Base-by-base conservation (phyloP, 2,113 vertebrate species). In the Phoenicopterus ruber region DNA sequence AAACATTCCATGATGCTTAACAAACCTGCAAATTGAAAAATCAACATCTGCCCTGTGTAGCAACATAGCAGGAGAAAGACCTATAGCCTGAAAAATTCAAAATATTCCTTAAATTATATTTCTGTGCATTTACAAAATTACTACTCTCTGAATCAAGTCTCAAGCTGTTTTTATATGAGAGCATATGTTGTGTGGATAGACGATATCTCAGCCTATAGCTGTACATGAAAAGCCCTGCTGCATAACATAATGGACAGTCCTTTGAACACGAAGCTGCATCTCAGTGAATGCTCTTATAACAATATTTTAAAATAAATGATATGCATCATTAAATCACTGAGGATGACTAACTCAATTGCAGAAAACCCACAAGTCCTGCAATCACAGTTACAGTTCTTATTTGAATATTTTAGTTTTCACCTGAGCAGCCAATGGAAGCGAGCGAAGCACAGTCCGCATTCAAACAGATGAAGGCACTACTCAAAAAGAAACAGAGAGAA, bases 1-100 rank as follows among this genome's bases (percentile, higher is more conserved):
- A 98, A 98, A 98, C 97, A 98, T 98, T 98, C 97, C 98, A 97
- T 98, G 98, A 98, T 98, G 98, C 98, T 98, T 98, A 98, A 98
- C 98, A 98, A 98, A 98, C 98, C 98, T 98, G 98, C 97, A 98
- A 98, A 98, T 98, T 98, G 98, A 98, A 98, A 98, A 98, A 98
- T 98, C 98, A 98, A 97, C 98, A 97, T 98, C 94, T 96, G 97
- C 94, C 98, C 65, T 93, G 50, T 93, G 96, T 66, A 98, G 94
- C 96, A 94, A 94, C 85, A 52, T 97, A 97, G 93, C 94, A 94
- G 91, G 85, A 97, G 89, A 97, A 96, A 92, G 97, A 97, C 98
- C 97, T 97, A 88, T 86, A 97, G 96, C 88, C 94, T 89, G 96
- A 86, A 96, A 95, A 97, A 95, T 69, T 69, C 91, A 94, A 96